A percentile compares a stretch with the other conserved stretches of the same genome.
Evolutionary conservation across 2,113 vertebrate genomes (phyloP).

Genomic region (Elanoides forficatus): DNA sequence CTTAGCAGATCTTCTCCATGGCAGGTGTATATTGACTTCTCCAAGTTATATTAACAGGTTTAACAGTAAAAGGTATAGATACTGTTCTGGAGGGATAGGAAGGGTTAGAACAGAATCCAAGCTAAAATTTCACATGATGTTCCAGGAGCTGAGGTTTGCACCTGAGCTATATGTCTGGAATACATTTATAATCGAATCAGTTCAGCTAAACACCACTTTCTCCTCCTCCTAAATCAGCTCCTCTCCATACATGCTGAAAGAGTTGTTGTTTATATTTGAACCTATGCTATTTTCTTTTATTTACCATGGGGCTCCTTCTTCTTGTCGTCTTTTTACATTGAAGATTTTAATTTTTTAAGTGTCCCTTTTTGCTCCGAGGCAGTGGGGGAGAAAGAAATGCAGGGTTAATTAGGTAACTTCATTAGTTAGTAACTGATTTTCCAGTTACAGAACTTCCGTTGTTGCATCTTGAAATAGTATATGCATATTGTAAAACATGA

Average conservation of each 20-base stretch:
- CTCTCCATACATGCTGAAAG: not conserved
- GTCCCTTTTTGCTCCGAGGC: not conserved
- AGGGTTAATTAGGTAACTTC: not conserved
- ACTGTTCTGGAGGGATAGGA: not conserved
- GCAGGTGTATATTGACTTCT: not conserved
- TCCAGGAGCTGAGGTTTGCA: not conserved
- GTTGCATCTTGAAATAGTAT: not conserved
- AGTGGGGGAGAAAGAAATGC: not conserved
- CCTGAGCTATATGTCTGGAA: not conserved
- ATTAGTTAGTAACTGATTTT: not conserved
- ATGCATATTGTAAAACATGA: not conserved
- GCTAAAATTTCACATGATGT: not conserved
- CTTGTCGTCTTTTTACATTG: not conserved
- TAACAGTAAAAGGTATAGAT: not conserved
- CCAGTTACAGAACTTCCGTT: not conserved
- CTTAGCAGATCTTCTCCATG: not conserved
- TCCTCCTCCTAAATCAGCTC: not conserved
- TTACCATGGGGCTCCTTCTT: not conserved
- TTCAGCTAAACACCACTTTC: not conserved
- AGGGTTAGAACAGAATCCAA: not conserved
- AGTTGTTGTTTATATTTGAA: not conserved
- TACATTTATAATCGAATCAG: not conserved
- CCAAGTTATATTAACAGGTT: not conserved
- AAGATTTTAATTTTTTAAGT: not conserved
- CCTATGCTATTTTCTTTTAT: not conserved